Base-by-base conservation (phyloP, 37 sponge, comb jelly and placozoan genomes). In the Eunapius fragilis region DNA sequence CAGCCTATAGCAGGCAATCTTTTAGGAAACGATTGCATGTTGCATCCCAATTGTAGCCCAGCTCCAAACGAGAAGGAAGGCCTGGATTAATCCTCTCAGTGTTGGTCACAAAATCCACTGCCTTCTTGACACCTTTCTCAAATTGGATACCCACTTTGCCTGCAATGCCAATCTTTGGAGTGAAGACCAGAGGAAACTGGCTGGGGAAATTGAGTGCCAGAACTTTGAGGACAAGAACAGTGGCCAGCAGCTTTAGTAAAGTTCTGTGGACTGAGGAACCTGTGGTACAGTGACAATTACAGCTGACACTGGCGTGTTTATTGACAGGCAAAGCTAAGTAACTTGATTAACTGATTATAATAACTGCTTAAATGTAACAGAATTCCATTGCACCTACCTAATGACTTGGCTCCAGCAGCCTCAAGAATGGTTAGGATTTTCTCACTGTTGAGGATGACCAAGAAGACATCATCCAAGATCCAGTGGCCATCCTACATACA, bases 391-490 rank as follows among this genome's bases (percentile, higher is more conserved):
- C 31, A n/a, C 37, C 33, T 71, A 93, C 93, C 93, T 25, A 88
- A 78, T 67, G 93, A 93, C 35, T 83, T 86, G 27, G 83, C 89
- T 80, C 93, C 93, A 32, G 87, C 87, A 28, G 36, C 36, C 3
- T 31, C 34, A 17, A 93, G 79, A 6, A 86, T 28, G 22, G 68
- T 32, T 33, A 41, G 19, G 19, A 93, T 70, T 27, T 24, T 28
- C 13, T 67, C 75, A 33, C 70, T 36, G 24, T 82, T 31, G 14
- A 89, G 72, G 22, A 45, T 26, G 11, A 93, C 25, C 67, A 86
- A 31, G 31, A 17, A 5, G 0, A 93, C 37, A 26, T 79, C 78
- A 0, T 82, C 83, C 34, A 86, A 12, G 36, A 24, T 5, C 93
- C 93, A 93, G 2, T 82, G 86, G 24, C 93, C 93, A 75, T 87